Percentiles rank a stretch among this genome's conserved stretches.
phyloP scores from a whole-genome alignment of 1,140 invertebrate genomes.

The Cheumatopsyche charites region DNA sequence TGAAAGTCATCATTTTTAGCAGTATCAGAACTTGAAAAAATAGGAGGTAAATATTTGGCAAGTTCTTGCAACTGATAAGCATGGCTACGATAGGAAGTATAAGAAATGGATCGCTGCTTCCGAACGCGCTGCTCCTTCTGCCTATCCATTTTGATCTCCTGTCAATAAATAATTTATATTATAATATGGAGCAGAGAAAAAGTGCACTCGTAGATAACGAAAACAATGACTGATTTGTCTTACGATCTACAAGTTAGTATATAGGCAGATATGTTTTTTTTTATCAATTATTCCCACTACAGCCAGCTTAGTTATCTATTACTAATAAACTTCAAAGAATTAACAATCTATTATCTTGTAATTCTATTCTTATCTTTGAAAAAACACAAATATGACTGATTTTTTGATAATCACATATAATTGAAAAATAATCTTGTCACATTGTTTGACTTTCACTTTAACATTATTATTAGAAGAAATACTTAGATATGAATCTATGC shows the following conservation, averaged over 20 bases:
- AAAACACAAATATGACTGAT: too few relatives aligned
- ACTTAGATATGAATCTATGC: too few relatives aligned
- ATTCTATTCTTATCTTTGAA: too few relatives aligned
- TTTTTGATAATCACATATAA: too few relatives aligned
- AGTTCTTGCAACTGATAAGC: slow-evolving; percentile 10
- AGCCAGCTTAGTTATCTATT: too few relatives aligned
- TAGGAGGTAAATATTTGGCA: slow-evolving; percentile 12
- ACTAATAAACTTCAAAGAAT: too few relatives aligned
- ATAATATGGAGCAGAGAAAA: neutral
- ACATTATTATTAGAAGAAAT: too few relatives aligned
- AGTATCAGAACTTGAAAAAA: neutral
- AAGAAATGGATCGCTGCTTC: slow-evolving; percentile 17
- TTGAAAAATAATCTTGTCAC: too few relatives aligned
- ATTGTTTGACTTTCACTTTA: too few relatives aligned
- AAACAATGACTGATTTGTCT: neutral
- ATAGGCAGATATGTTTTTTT: slow-evolving; percentile 8
- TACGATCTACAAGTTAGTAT: neutral
- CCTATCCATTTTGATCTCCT: neutral
- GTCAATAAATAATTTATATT: neutral
- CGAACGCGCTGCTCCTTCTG: neutral
- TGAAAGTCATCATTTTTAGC: slow-evolving; percentile 50
- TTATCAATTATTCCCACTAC: neutral
- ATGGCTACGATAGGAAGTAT: neutral
- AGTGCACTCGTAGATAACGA: too few relatives aligned
- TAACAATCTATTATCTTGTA: too few relatives aligned